Percentiles rank a stretch among this genome's conserved stretches.
These are phyloP conservation scores for Drosophila leontia DNA, from an alignment of 1,140 invertebrate species.

Conservation along the genomic window DNA sequence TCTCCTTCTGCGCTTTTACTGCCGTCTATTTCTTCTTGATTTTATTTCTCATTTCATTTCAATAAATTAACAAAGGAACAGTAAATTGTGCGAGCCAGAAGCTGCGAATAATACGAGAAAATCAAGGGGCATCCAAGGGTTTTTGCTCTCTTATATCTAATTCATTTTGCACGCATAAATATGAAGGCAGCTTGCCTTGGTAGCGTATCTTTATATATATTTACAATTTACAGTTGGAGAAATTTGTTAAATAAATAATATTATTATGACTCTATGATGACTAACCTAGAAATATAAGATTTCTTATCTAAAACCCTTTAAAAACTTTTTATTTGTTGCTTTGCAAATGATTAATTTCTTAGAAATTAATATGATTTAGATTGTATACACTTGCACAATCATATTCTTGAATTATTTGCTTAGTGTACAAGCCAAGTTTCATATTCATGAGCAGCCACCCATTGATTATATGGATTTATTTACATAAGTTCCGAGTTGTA, in stretches of 20 bases:
- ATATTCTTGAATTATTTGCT: constrained; percentile 8
- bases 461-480: constrained; percentile 60
- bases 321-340: too few relatives aligned
- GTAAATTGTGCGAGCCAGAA: constrained; percentile 65
- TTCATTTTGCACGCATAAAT: constrained; percentile 40
- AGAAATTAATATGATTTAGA: neutral
- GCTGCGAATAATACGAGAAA: constrained; percentile 40
- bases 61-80: constrained; percentile 79
- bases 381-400: neutral
- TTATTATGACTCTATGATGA: neutral
- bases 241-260: neutral
- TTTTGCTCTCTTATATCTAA: constrained; percentile 3
- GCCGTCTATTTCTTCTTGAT: constrained; percentile 62
- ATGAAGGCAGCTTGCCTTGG: constrained; percentile 35
- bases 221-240: neutral
- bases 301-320: too few relatives aligned
- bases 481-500: constrained; percentile 31
- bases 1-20: constrained; percentile 24
- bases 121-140: constrained; percentile 37
- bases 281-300: neutral
- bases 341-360: neutral
- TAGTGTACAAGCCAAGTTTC: constrained; percentile 15
- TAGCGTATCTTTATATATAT: constrained; percentile 24
- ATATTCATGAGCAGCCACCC: constrained; percentile 64
- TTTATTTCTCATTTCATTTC: constrained; percentile 77